Evolutionary conservation across 2,888 invertebrate species (phyloP).

Genomic region (Kryphioiulus occultus): DNA sequence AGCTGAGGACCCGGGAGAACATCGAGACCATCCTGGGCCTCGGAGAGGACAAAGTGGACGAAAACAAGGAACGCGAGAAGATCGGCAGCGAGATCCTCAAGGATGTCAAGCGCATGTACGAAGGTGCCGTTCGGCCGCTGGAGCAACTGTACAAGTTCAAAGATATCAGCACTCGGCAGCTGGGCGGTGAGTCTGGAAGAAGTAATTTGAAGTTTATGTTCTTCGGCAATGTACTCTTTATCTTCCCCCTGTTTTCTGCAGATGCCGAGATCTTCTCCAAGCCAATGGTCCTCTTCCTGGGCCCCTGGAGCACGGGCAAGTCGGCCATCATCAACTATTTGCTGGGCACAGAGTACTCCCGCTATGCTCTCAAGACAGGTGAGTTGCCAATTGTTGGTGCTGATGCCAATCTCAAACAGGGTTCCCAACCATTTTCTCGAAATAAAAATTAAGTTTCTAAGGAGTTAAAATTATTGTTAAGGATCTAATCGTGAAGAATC

Average conservation of each 20-base stretch:
- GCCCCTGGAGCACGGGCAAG: conserved; percentile 96
- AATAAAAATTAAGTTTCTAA: too few relatives aligned
- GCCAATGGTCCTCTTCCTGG: conserved; percentile 91
- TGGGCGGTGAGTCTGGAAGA: conserved; percentile 71
- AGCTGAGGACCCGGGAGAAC: conserved; percentile 79
- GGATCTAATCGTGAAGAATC: too few relatives aligned
- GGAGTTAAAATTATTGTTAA: too few relatives aligned
- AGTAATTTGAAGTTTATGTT: too few relatives aligned
- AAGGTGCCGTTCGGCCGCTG: conserved; percentile 85
- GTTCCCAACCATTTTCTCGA: too few relatives aligned
- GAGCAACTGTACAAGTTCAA: conserved; percentile 91
- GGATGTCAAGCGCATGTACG: conserved; percentile 85
- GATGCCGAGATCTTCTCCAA: conserved; percentile 96
- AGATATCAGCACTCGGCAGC: conserved; percentile 89
- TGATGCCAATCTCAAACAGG: neutral
- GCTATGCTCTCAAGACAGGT: conserved; percentile 87
- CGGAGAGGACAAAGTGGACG: conserved; percentile 75
- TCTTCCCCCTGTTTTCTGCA: conserved; percentile 53
- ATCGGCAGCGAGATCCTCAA: conserved; percentile 77
- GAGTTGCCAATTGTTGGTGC: conserved; percentile 56
- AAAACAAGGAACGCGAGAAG: conserved; percentile 74
- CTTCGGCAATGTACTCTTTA: too few relatives aligned
- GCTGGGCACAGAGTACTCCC: conserved; percentile 83
- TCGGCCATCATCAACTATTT: conserved; percentile 93
- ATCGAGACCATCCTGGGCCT: conserved; percentile 80